Evolutionary conservation across 2,797 vertebrate genomes (phyloP).

Genomic region (Pristis pectinata): DNA sequence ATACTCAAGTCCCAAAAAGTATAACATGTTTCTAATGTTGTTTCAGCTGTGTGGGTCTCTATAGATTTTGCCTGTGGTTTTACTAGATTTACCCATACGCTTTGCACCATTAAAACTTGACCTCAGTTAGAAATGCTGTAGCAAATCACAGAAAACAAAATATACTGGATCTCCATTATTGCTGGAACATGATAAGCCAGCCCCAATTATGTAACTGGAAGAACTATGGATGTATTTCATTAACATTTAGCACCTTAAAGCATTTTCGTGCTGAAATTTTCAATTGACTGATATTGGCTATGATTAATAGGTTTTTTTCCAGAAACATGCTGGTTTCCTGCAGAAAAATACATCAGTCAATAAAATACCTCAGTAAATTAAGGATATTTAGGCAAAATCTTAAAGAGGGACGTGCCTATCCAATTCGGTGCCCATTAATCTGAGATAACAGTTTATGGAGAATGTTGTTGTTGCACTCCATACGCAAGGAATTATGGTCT

Average conservation of each 20-base stretch:
- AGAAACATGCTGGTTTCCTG: not conserved
- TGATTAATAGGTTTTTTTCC: not conserved
- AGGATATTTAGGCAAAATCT: not conserved
- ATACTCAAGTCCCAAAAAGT: not conserved
- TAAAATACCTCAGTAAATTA: not conserved
- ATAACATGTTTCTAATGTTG: not conserved
- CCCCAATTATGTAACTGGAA: not conserved
- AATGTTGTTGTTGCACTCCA: not conserved
- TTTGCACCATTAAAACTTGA: not conserved
- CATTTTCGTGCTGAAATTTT: not conserved
- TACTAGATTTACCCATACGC: not conserved
- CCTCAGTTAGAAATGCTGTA: not conserved
- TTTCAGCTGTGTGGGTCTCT: not conserved
- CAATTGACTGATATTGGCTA: not conserved
- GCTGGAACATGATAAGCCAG: not conserved
- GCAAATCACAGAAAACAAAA: not conserved
- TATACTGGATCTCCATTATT: not conserved
- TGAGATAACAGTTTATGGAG: not conserved
- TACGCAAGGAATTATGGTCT: not conserved
- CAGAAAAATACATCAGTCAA: not conserved
- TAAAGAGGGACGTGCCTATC: not conserved
- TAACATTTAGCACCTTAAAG: not conserved
- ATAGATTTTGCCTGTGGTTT: not conserved
- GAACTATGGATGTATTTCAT: not conserved
- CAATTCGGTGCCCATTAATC: not conserved